Evolutionary conservation across 2,113 vertebrate species (phyloP), one percentile per base, ranked within the genome.

Genomic region (Tragelaphus scriptus): DNA sequence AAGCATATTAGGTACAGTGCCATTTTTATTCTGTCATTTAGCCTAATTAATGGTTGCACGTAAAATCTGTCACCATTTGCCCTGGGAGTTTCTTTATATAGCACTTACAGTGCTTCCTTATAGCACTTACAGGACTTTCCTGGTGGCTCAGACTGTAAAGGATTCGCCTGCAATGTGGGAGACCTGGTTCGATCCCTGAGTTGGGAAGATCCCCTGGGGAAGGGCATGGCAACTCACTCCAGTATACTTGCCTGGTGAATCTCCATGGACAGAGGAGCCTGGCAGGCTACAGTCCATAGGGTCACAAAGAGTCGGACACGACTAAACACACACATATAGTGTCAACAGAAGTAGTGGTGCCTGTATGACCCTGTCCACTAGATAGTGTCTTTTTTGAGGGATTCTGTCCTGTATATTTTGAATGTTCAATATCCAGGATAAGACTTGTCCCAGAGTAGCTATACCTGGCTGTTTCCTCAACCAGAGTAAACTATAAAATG

Each of bases 11-110:
- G 90, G 30, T 49, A 1, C 9, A 86, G 53, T 17, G 12, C 6
- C 53, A 16, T 75, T 87, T 92, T 97, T 81, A 71, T 65, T 77
- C 30, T 51, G 17, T 49, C 59, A 40, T 58, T 44, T 49, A 90
- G 79, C 14, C 7, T 36, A 92, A 71, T 40, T 63, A 89, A 90
- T 47, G 2, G 4, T 15, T 68, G 47, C 51, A 94, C 19, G 32
- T n/a, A 88, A 81, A 97, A 51, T 12, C 13, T 56, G 28, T 3
- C 19, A n/a, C 30, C 23, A 5, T 71, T 23, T 47, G 36, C 53
- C 68, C 21, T 80, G 17, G n/a, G 26, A 44, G 32, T 63, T 90
- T 49, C 55, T 82, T 80, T 89, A 85, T 6, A 82, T 6, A 90
- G 49, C 30, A 85, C 21, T 90, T 82, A 79, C 2, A 88, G 16